Percentiles rank a stretch among this genome's conserved stretches.
Evolutionary conservation across 2,797 vertebrate species (phyloP).

Genomic region (Chelonia mydas): DNA sequence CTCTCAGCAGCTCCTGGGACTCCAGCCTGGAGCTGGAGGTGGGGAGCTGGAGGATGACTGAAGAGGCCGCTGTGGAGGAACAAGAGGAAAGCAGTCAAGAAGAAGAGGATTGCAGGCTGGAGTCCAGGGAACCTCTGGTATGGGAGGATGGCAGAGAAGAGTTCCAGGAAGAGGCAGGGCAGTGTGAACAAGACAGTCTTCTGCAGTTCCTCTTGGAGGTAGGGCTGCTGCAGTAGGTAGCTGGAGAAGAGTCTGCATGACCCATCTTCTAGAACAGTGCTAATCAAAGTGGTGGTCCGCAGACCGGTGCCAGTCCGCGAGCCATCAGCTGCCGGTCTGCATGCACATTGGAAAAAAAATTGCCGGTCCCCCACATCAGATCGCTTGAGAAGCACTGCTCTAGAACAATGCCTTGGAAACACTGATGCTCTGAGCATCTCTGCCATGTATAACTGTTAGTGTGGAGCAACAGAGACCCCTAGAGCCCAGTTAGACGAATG

Average conservation of each 20-base stretch:
- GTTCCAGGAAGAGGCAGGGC: slow-evolving; percentile 43
- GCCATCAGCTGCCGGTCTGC: no score
- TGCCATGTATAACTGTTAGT: background rate
- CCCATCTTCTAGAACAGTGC: background rate
- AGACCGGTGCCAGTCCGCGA: no score
- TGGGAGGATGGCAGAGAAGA: slow-evolving; percentile 60
- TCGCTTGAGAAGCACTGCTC: no score
- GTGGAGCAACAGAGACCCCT: background rate
- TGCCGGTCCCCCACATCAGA: no score
- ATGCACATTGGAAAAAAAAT: no score
- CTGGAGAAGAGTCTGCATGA: background rate
- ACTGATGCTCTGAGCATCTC: background rate
- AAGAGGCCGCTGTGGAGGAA: slow-evolving; percentile 59
- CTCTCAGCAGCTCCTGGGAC: slow-evolving; percentile 73
- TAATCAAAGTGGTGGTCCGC: no score
- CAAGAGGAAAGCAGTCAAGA: slow-evolving; percentile 73
- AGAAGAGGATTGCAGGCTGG: background rate
- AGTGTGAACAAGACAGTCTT: slow-evolving; percentile 38
- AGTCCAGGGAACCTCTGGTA: slow-evolving; percentile 52
- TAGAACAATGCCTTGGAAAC: background rate
- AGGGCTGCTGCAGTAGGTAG: slow-evolving; percentile 34
- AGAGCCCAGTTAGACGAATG: background rate
- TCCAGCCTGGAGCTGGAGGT: slow-evolving; percentile 74
- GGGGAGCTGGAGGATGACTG: slow-evolving; percentile 72
- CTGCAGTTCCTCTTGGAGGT: slow-evolving; percentile 79